phyloP scores from a whole-genome alignment of 2,797 vertebrate genomes.

The Pseudocheirus occidentalis region DNA sequence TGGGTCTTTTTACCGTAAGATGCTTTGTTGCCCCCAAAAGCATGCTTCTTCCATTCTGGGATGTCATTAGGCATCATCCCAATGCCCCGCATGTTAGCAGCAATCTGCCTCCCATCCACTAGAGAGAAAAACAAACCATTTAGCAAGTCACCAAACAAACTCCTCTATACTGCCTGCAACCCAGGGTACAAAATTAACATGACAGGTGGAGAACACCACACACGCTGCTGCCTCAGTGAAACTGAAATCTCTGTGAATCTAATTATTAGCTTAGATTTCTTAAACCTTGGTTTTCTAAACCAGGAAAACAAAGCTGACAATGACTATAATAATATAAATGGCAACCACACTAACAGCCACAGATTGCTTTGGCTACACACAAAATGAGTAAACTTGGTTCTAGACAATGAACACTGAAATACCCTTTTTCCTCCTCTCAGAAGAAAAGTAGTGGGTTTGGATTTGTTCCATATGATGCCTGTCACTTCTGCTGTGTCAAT shows the following conservation, averaged over 20 bases:
- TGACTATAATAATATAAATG: neutral
- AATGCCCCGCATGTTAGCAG: constrained; percentile 98
- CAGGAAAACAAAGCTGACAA: neutral
- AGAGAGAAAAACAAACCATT: constrained; percentile 46
- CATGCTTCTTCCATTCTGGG: constrained; percentile 99
- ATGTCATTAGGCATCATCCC: constrained; percentile 99
- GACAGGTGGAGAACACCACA: neutral
- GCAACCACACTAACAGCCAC: neutral
- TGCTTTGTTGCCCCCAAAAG: constrained; percentile 98
- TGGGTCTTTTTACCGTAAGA: constrained; percentile 98
- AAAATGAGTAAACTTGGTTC: neutral
- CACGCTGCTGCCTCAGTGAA: neutral
- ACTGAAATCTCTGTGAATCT: neutral
- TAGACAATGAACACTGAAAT: neutral
- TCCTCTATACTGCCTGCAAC: neutral
- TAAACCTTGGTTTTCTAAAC: neutral
- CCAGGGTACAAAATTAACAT: neutral
- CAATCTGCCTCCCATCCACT: constrained; percentile 98
- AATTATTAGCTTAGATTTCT: neutral
- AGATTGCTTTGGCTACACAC: neutral
- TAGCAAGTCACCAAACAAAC: neutral
- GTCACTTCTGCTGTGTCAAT: neutral
- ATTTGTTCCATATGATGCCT: neutral
- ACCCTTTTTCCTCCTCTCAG: neutral
- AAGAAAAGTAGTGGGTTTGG: neutral